Conservation (phyloP, 2,113 vertebrate species). For the Trematocara stigmaticum region DNA sequence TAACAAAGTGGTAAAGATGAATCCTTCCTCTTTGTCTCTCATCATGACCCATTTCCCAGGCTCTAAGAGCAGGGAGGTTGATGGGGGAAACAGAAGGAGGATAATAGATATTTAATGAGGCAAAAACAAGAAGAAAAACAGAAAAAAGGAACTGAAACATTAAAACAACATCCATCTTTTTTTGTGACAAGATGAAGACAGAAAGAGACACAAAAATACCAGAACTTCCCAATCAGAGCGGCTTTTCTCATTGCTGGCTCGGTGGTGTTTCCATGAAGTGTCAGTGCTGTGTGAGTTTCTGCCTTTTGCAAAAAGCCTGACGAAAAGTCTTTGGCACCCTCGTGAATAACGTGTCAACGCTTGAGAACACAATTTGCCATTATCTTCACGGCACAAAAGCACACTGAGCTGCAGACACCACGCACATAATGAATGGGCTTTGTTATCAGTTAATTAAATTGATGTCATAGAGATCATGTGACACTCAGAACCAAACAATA, state of each 20-base stretch:
- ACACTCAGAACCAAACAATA: not conserved
- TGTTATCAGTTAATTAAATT: not conserved
- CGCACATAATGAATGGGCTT: not conserved
- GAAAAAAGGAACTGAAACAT: not conserved
- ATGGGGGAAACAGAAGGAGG: slow-evolving; percentile 10
- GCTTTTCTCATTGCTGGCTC: not conserved
- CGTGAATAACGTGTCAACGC: not conserved
- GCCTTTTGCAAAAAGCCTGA: not conserved
- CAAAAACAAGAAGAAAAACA: not conserved
- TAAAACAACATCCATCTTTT: not conserved
- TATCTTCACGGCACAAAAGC: not conserved
- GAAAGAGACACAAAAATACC: not conserved
- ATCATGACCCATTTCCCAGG: slow-evolving; percentile 43
- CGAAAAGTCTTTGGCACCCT: not conserved
- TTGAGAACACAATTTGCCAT: not conserved
- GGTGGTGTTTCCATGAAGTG: not conserved
- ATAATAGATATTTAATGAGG: slow-evolving; percentile 51
- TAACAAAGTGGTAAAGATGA: slow-evolving; percentile 13
- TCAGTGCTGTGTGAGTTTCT: not conserved
- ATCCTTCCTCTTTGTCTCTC: not conserved
- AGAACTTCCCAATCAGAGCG: not conserved
- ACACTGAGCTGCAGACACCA: not conserved
- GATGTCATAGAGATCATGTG: not conserved
- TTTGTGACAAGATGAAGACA: not conserved
- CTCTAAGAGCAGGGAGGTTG: not conserved